Conservation (phyloP, 2,113 vertebrate species). For the Psettodes erumei region DNA sequence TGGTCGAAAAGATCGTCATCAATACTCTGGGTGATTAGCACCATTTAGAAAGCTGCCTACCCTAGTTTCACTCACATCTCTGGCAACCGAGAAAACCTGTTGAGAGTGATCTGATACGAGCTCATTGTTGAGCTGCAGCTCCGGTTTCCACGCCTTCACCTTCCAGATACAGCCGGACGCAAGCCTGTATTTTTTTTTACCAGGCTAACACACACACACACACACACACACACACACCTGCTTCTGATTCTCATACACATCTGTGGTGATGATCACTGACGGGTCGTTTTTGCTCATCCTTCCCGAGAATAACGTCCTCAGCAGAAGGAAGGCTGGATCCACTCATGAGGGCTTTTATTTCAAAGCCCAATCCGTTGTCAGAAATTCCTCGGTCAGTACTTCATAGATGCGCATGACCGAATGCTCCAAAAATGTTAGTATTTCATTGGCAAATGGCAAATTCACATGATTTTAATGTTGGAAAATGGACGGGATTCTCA, state of each 20-base stretch:
- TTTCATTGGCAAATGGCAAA: constrained; percentile 11
- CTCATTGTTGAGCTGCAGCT: constrained; percentile 20
- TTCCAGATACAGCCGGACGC: constrained; percentile 14
- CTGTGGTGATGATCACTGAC: constrained; percentile 20
- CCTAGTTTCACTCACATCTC: background rate
- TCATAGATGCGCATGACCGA: constrained; percentile 54
- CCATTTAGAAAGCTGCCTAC: background rate
- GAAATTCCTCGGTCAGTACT: constrained; percentile 51
- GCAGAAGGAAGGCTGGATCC: constrained; percentile 42
- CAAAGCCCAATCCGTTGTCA: constrained; percentile 49
- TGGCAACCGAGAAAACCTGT: constrained; percentile 23
- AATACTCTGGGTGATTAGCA: background rate
- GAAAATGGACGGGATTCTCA: background rate
- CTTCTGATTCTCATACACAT: constrained; percentile 56
- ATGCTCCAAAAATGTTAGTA: constrained; percentile 3
- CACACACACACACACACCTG: constrained; percentile 59
- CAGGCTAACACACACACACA: background rate
- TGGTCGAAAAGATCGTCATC: background rate
- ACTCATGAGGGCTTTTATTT: constrained; percentile 53
- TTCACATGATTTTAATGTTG: background rate
- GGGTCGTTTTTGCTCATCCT: constrained; percentile 42
- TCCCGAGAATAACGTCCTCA: constrained; percentile 7
- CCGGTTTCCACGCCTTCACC: constrained; percentile 22
- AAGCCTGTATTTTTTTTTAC: background rate
- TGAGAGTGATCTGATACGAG: constrained; percentile 6